A percentile compares a stretch with the other conserved stretches of the same genome.
phyloP scores from a whole-genome alignment of 2,888 invertebrate genomes.

The Luperina testacea region DNA sequence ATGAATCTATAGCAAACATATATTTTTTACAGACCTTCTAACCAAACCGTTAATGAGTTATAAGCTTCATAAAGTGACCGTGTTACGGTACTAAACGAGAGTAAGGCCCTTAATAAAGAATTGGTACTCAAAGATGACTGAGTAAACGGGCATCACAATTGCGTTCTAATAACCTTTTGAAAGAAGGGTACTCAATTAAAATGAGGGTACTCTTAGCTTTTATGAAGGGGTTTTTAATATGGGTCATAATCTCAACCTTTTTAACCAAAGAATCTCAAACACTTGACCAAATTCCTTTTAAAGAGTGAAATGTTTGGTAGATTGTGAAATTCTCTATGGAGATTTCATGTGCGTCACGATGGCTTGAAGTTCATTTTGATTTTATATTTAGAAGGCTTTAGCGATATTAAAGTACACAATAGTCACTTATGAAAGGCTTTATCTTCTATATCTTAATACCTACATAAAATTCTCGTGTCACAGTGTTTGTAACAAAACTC shows the following conservation, averaged over 20 bases:
- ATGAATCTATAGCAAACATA: no score
- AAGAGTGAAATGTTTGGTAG: not conserved
- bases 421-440: not conserved
- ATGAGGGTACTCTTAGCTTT: conserved; percentile 24
- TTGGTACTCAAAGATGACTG: conserved; percentile 22
- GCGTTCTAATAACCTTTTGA: conserved; percentile 28
- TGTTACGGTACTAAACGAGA: no score
- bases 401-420: not conserved
- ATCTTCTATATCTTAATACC: not conserved
- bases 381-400: not conserved
- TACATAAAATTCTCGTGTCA: no score
- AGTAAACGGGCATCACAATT: conserved; percentile 14
- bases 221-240: conserved; percentile 9
- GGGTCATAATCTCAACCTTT: conserved; percentile 15
- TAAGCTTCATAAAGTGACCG: no score
- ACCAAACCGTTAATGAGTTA: no score
- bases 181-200: conserved; percentile 10
- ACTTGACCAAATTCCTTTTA: not conserved
- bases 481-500: no score
- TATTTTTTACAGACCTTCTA: no score
- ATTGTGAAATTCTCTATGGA: not conserved
- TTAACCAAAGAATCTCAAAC: not conserved
- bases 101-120: no score
- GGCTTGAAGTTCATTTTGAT: not conserved
- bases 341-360: not conserved